Evolutionary conservation across 2,113 vertebrate genomes (phyloP).

Genomic region (Pimephales promelas): DNA sequence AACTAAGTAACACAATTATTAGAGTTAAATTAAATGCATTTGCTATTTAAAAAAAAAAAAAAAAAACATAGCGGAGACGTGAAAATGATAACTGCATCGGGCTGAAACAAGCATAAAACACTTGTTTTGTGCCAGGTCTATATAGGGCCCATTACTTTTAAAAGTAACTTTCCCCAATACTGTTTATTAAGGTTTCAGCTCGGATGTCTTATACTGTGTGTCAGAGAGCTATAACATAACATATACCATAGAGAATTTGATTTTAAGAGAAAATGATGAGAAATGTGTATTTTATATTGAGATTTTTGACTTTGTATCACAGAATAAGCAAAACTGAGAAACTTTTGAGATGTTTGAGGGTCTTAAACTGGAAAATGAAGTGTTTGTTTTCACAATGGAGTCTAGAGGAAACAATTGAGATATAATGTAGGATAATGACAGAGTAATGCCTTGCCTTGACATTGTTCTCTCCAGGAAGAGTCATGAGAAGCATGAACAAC

Average conservation of each 20-base stretch:
- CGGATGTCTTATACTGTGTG: too few relatives aligned
- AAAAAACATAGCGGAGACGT: too few relatives aligned
- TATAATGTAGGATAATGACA: conserved; percentile 14
- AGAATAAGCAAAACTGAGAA: not conserved
- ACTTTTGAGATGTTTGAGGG: not conserved
- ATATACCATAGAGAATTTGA: not conserved
- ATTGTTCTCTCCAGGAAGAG: not conserved
- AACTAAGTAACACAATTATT: too few relatives aligned
- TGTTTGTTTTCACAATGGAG: not conserved
- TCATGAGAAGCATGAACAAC: conserved; percentile 1
- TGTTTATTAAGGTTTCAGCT: too few relatives aligned
- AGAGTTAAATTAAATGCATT: too few relatives aligned
- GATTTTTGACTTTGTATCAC: not conserved
- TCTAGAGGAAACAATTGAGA: not conserved
- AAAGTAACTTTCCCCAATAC: too few relatives aligned
- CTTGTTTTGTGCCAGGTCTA: too few relatives aligned
- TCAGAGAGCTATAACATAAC: too few relatives aligned
- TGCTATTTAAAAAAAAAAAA: too few relatives aligned
- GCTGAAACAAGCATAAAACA: too few relatives aligned
- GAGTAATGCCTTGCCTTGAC: conserved; percentile 17
- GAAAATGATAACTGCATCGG: too few relatives aligned
- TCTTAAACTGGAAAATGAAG: not conserved
- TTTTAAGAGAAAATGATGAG: not conserved
- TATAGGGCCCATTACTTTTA: too few relatives aligned
- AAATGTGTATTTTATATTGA: not conserved